Conservation (phyloP, 2,113 vertebrate species). For the Ursus arctos region DNA sequence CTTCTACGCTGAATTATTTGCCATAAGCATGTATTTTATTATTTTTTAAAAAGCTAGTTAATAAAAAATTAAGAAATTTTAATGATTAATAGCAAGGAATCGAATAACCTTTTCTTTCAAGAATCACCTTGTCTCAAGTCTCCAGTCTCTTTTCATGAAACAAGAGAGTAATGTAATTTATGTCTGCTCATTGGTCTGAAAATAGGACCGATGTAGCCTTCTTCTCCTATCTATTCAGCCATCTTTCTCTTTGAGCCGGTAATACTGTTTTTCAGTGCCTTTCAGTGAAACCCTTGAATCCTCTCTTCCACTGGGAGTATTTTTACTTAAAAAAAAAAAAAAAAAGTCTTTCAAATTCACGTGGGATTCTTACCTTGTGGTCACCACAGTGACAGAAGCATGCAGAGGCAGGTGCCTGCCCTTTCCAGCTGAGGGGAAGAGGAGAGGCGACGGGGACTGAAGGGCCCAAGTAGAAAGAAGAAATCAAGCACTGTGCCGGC, state of each 20-base stretch:
- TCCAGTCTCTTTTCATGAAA: background rate
- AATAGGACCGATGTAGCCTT: background rate
- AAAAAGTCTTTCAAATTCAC: background rate
- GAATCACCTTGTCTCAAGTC: background rate
- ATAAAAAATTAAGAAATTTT: slow-evolving; percentile 61
- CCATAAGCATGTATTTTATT: slow-evolving; percentile 27
- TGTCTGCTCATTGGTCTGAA: background rate
- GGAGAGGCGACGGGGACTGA: rapidly evolving
- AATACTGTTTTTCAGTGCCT: background rate
- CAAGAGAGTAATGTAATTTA: background rate
- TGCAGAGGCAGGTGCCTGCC: background rate
- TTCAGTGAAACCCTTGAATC: background rate
- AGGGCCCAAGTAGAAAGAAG: background rate
- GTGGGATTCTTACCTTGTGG: background rate
- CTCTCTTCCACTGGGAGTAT: background rate
- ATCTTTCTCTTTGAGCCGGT: background rate
- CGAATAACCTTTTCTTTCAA: slow-evolving; percentile 64
- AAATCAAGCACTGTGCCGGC: background rate
- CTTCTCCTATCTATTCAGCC: background rate
- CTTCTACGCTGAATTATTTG: slow-evolving; percentile 55
- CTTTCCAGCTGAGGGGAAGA: background rate
- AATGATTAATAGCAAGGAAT: slow-evolving; percentile 73
- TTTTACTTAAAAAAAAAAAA: background rate
- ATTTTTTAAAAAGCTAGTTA: slow-evolving; percentile 10
- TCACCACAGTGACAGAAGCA: background rate